Conservation (phyloP, 2,888 invertebrate species). For the Cephus sareptanus region DNA sequence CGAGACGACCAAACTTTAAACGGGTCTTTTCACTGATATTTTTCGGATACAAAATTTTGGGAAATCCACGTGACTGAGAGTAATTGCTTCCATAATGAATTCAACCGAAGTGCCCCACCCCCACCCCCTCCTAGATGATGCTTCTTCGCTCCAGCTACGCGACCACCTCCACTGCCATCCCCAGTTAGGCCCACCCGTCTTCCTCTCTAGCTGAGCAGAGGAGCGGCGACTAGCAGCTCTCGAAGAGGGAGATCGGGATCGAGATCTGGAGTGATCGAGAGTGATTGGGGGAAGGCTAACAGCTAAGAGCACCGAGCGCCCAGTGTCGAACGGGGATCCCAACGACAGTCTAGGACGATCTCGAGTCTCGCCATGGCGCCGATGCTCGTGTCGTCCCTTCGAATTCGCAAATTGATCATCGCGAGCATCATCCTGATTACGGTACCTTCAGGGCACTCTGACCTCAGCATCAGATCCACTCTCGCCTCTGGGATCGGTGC, state of each 20-base stretch:
- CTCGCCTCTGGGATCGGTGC: not conserved
- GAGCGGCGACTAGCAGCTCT: not conserved
- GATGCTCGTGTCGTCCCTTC: slow-evolving; percentile 12
- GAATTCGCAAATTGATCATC: slow-evolving; percentile 23
- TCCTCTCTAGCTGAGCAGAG: not conserved
- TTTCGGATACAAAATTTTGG: not conserved
- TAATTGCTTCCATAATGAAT: not conserved
- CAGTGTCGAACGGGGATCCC: slow-evolving; percentile 1
- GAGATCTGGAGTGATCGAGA: slow-evolving; percentile 12
- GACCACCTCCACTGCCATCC: not conserved
- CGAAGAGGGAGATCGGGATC: slow-evolving; percentile 16
- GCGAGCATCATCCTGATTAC: slow-evolving; percentile 6
- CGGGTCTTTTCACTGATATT: not conserved
- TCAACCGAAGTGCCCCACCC: not conserved
- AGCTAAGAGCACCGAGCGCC: not conserved
- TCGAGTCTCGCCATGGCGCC: slow-evolving; percentile 42
- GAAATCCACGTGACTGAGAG: not conserved
- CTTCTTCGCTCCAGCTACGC: not conserved
- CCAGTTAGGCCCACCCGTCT: not conserved
- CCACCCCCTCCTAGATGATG: not conserved
- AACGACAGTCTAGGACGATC: slow-evolving; percentile 41
- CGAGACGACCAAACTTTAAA: not conserved
- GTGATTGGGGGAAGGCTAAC: slow-evolving; percentile 19
- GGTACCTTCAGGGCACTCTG: not conserved
- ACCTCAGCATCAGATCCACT: not conserved